Conservation (phyloP, 2,888 invertebrate species). For the Dusona sp. region DNA sequence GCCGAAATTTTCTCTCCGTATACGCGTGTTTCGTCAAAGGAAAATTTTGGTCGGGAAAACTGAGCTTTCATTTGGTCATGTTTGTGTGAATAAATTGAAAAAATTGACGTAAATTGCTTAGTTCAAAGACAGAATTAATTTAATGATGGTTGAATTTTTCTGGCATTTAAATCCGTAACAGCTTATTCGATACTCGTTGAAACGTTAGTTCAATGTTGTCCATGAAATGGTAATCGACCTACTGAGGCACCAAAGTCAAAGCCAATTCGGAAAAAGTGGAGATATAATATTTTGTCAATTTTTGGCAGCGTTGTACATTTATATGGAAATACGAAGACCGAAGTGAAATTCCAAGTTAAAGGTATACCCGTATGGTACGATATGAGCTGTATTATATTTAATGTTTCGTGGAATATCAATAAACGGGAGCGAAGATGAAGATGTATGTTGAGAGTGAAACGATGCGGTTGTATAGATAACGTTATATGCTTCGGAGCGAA, state of each 20-base stretch:
- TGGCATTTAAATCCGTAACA: background rate
- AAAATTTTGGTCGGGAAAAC: background rate
- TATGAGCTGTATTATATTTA: background rate
- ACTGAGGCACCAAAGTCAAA: background rate
- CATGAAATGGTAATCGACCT: background rate
- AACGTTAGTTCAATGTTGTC: background rate
- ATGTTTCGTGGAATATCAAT: conserved; percentile 27
- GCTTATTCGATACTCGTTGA: background rate
- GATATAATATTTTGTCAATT: background rate
- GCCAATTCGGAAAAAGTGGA: background rate
- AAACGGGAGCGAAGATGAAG: conserved; percentile 15
- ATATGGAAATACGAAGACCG: conserved; percentile 12
- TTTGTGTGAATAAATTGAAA: background rate
- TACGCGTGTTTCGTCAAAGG: background rate
- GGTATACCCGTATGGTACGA: conserved; percentile 21
- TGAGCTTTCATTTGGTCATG: background rate
- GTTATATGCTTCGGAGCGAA: conserved; percentile 23
- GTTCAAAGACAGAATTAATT: background rate
- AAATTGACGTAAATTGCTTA: background rate
- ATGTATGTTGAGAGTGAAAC: conserved; percentile 25
- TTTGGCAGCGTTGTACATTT: background rate
- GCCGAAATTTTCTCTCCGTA: too few species aligned
- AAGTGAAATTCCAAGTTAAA: background rate
- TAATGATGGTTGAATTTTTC: background rate
- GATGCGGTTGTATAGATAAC: conserved; percentile 44